phyloP scores from a whole-genome alignment of 37 sponge, comb jelly and placozoan species.

The Ephydatia muelleri region DNA sequence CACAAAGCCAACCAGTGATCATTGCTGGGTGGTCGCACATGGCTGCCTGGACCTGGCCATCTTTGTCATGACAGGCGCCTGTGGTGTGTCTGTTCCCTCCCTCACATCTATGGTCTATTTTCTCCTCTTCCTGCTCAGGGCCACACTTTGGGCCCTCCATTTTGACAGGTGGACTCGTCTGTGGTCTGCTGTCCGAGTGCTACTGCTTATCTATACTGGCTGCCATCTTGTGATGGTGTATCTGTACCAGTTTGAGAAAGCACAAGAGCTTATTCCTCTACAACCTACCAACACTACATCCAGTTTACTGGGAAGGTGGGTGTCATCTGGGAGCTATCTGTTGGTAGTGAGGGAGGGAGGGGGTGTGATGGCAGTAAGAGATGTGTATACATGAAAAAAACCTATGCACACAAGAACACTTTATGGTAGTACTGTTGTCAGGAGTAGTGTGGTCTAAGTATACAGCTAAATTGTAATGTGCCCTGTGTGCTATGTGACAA shows the following conservation, averaged over 20 bases:
- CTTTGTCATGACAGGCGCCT: slow-evolving; percentile 28
- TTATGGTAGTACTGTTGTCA: too few species aligned
- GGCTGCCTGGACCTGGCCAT: slow-evolving; percentile 22
- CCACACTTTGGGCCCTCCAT: slow-evolving; percentile 55
- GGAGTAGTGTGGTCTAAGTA: too few species aligned
- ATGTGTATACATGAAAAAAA: not conserved
- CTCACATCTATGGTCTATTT: slow-evolving; percentile 55
- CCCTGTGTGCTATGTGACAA: too few species aligned
- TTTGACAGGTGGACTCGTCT: not conserved
- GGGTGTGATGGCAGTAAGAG: not conserved
- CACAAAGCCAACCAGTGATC: not conserved
- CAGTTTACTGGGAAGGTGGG: slow-evolving; percentile 53
- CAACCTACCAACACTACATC: slow-evolving; percentile 2
- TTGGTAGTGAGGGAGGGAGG: not conserved
- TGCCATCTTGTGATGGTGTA: slow-evolving; percentile 72
- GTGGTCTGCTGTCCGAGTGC: slow-evolving; percentile 18
- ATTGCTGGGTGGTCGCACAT: not conserved
- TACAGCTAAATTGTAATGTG: too few species aligned
- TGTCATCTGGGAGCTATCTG: not conserved
- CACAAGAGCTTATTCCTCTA: slow-evolving; percentile 25
- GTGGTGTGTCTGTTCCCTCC: slow-evolving; percentile 59
- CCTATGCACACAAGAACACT: too few species aligned
- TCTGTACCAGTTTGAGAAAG: slow-evolving; percentile 76
- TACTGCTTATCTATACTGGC: slow-evolving; percentile 43
- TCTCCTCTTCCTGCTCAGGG: slow-evolving; percentile 38